Conservation (phyloP, 2,888 invertebrate species). For the Philereme transversata region DNA sequence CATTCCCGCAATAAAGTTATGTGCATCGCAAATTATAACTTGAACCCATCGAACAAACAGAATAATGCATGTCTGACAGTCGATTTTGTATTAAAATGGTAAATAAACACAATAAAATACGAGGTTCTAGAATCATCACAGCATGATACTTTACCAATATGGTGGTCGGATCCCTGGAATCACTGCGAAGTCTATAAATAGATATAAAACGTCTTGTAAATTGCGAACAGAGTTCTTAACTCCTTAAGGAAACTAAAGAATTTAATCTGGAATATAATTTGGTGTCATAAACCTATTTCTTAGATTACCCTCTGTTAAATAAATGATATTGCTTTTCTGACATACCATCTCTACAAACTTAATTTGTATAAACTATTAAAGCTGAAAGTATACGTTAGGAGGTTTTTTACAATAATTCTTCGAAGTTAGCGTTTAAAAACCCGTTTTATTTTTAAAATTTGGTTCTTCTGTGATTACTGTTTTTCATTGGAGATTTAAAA, state of each 20-base stretch:
- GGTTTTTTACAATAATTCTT: no score
- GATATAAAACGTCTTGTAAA: slow-evolving; percentile 1
- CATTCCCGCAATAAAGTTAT: slow-evolving; percentile 4
- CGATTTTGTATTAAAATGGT: slow-evolving; percentile 1
- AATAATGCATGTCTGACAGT: slow-evolving; percentile 1
- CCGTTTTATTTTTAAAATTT: background rate
- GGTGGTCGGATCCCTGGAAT: slow-evolving; percentile 4
- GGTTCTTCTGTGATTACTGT: no score
- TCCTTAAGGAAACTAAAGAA: slow-evolving; percentile 8
- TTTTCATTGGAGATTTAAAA: no score
- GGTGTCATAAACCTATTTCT: background rate
- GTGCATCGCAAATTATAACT: background rate
- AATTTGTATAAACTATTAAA: background rate
- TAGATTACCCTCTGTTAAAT: background rate
- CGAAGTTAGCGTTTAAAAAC: background rate
- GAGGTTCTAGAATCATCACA: slow-evolving; percentile 5
- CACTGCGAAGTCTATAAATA: slow-evolving; percentile 10
- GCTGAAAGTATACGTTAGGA: background rate
- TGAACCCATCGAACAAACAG: background rate
- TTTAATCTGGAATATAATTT: slow-evolving; percentile 16
- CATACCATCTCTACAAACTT: slow-evolving; percentile 1
- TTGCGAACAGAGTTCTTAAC: slow-evolving; percentile 4
- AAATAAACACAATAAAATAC: slow-evolving; percentile 12
- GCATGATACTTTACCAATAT: slow-evolving; percentile 13
- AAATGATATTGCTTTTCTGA: slow-evolving; percentile 18